Conservation (phyloP, 1,140 invertebrate species). For the Conus ventricosus region DNA sequence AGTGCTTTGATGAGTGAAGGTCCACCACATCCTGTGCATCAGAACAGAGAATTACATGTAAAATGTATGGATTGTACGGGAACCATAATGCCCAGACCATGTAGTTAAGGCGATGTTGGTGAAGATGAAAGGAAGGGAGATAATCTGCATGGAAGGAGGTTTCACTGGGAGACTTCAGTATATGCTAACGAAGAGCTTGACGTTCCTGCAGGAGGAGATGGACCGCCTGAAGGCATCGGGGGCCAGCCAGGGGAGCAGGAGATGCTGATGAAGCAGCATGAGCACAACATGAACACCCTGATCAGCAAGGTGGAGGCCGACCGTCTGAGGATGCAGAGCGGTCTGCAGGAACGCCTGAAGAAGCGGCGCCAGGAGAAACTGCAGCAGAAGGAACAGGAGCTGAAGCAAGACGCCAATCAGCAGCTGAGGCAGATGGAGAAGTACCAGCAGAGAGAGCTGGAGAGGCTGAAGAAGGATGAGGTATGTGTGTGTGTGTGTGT, state of each 20-base stretch:
- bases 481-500: neutral
- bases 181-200: neutral
- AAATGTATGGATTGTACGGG: too few relatives aligned
- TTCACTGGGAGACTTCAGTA: neutral
- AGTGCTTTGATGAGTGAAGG: too few relatives aligned
- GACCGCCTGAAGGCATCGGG: constrained; percentile 60
- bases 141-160: too few relatives aligned
- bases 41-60: too few relatives aligned
- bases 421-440: constrained; percentile 62
- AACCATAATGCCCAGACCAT: too few relatives aligned
- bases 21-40: too few relatives aligned
- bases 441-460: constrained; percentile 36
- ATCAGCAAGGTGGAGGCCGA: constrained; percentile 70
- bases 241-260: constrained; percentile 66
- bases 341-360: constrained; percentile 66
- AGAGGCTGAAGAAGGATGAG: neutral
- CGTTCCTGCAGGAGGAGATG: constrained; percentile 62
- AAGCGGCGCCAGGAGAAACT: constrained; percentile 65
- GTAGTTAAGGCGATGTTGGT: too few relatives aligned
- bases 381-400: constrained; percentile 56
- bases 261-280: constrained; percentile 65
- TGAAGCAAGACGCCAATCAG: constrained; percentile 59
- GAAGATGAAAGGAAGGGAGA: too few relatives aligned
- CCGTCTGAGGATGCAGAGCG: constrained; percentile 69
- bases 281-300: constrained; percentile 63